Evolutionary conservation across 2,888 invertebrate genomes (phyloP), one percentile per base, ranked within the genome.

Genomic region (Anodontia alba): DNA sequence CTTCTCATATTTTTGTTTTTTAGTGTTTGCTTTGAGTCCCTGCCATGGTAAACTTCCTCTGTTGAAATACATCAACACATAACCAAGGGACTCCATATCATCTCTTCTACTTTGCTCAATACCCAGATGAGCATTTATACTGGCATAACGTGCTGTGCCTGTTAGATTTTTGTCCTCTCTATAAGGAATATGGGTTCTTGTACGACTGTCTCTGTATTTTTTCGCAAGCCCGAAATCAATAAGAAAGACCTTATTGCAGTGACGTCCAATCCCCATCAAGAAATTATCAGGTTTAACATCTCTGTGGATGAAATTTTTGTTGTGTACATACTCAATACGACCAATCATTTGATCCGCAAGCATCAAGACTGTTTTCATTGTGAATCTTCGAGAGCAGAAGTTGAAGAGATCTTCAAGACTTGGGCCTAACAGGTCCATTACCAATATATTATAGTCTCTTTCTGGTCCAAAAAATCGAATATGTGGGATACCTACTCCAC

Each of bases 351-450:
- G 94, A 96, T 99, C 99, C 93, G 98, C 99, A 93, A 99, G 96
- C 99, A 99, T 99, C 88, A 99, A 96, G 87, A 99, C 99, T 88
- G 99, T 99, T 96, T 99, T 99, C 96, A 99, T 98, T 91, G 99
- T 99, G 96, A 99, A 99, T 94, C 99, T 97, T 87, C 99, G 97
- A 84, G 98, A 97, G 95, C 99, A 99, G 96, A 99, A 99, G 95
- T 99, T 99, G 96, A 99, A 99, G 73, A 99, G 96, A 95, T 92
- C 92, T 81, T 92, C 92, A 29, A 92, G 87, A 87, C 92, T 92
- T 69, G 92, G 92, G 29, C 92, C 99, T 88, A 99, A 96, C 74
- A 99, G 96, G 95, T 99, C 99, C 99, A 99, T 99, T 89, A 99
- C 99, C 92, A 99, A 96, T 88, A 99, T 98, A 95, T 99, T 99